phyloP scores from a whole-genome alignment of 2,888 invertebrate genomes.

The Neelides folsomi region DNA sequence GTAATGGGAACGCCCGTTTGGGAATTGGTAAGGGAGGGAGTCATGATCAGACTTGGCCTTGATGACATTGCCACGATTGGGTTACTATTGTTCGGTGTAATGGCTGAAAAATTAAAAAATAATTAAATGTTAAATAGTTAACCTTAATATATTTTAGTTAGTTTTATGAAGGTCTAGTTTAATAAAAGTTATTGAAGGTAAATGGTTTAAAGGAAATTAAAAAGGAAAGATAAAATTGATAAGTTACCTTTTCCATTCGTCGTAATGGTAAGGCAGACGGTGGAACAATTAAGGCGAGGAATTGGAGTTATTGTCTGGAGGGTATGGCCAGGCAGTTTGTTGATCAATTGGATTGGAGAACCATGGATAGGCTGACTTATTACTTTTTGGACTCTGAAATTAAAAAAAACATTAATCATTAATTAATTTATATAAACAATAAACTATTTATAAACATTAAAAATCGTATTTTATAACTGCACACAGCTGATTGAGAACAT shows the following conservation, averaged over 20 bases:
- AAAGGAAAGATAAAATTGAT: neutral
- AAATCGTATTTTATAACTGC: too few species aligned
- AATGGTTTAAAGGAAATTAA: neutral
- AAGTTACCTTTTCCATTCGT: constrained; percentile 20
- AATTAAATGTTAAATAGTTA: too few species aligned
- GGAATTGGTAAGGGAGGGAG: constrained; percentile 16
- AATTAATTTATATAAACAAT: too few species aligned
- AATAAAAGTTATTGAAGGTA: too few species aligned
- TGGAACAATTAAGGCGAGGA: constrained; percentile 17
- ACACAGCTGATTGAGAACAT: too few species aligned
- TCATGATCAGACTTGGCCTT: constrained; percentile 26
- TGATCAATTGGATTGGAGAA: constrained; percentile 34
- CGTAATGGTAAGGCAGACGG: constrained; percentile 24
- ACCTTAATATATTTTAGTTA: too few species aligned
- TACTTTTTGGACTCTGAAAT: constrained; percentile 31
- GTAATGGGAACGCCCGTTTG: constrained; percentile 21
- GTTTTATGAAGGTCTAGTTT: too few species aligned
- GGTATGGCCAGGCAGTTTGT: constrained; percentile 22
- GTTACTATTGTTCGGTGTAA: constrained; percentile 25
- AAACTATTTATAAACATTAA: too few species aligned
- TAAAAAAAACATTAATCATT: constrained; percentile 8
- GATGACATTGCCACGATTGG: constrained; percentile 30
- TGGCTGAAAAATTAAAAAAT: neutral
- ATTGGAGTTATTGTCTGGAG: constrained; percentile 27
- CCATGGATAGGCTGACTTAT: constrained; percentile 35